Evolutionary conservation across 2,113 vertebrate genomes (phyloP), one percentile per base, ranked within the genome.

Genomic region (Geococcyx californianus): DNA sequence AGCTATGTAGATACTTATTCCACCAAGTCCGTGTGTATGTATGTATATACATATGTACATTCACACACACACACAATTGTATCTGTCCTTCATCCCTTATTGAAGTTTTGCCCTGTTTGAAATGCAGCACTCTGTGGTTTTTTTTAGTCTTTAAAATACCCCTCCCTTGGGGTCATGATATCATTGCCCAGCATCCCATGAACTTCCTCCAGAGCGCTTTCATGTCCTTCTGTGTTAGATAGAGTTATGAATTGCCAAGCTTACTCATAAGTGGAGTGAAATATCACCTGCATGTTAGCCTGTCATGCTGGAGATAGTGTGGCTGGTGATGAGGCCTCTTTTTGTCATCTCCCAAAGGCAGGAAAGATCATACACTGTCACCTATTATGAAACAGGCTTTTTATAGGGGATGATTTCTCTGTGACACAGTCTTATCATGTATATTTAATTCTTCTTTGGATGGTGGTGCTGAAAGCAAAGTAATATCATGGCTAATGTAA

Each of bases 381-480:
- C 64, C 44, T 89, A 54, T 72, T 94, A 84, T n/a, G 72, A 84
- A 95, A 86, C 5, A 54, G 49, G 7, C 62, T 92, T 96, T 93
- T 93, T 84, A 81, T 89, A 84, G 90, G 78, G 82, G 15, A 56
- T 93, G 68, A 93, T 79, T 85, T 90, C 38, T 78, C 58, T 42
- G 13, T 91, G 69, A 63, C 3, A 7, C n/a, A 60, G 40, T 60
- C 67, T 56, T 88, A 55, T 56, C 3, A 2, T 9, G 2, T 54
- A 21, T 75, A 44, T 85, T 89, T 74, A 87, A 58, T 81, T 90
- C 44, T 82, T 80, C 59, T 81, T 86, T 49, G 44, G 28, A 29
- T 84, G 52, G 73, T 63, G 40, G 60, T 91, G 76, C 55, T 34
- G 29, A 76, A 82, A 93, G 24, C 31, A 89, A 88, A 92, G 47